A percentile compares a stretch with the other conserved stretches of the same genome.
Evolutionary conservation across 2,113 vertebrate genomes (phyloP).

Genomic region (Microtus oregoni): DNA sequence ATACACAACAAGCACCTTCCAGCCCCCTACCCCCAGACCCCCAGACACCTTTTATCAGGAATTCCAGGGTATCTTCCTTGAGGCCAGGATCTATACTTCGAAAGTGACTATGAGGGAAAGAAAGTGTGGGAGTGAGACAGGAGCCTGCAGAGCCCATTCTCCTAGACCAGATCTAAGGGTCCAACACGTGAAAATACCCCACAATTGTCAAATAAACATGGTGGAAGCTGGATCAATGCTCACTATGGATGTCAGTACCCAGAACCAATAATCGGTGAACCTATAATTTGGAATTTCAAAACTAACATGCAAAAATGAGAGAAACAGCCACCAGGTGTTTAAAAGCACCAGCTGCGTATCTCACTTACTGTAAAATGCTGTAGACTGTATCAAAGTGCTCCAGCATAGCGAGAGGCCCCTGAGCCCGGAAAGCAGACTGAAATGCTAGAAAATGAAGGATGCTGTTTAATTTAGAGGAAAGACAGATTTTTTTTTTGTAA

Average conservation of each 20-base stretch:
- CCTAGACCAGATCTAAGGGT: neutral
- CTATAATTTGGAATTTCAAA: constrained; percentile 38
- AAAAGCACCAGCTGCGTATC: neutral
- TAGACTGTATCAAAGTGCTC: constrained; percentile 95
- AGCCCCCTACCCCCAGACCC: neutral
- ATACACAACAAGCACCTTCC: neutral
- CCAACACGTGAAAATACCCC: neutral
- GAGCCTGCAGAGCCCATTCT: constrained; percentile 10
- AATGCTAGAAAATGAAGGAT: constrained; percentile 84
- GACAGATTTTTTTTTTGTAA: constrained; percentile 9
- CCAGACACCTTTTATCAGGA: constrained; percentile 91
- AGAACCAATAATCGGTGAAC: constrained; percentile 7
- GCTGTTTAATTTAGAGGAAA: neutral
- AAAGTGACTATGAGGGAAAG: constrained; percentile 88
- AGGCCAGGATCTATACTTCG: constrained; percentile 84
- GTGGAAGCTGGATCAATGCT: neutral
- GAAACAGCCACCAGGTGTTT: neutral
- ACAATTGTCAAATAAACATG: neutral
- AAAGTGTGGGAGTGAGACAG: constrained; percentile 67
- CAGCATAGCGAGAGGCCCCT: constrained; percentile 91
- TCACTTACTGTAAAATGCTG: constrained; percentile 95
- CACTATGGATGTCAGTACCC: neutral
- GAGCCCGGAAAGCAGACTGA: constrained; percentile 87
- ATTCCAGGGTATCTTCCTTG: constrained; percentile 93
- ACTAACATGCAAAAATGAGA: constrained; percentile 35